Evolutionary conservation across 2,888 invertebrate genomes (phyloP), one percentile per base, ranked within the genome.

Genomic region (Criorhina ranunculi): DNA sequence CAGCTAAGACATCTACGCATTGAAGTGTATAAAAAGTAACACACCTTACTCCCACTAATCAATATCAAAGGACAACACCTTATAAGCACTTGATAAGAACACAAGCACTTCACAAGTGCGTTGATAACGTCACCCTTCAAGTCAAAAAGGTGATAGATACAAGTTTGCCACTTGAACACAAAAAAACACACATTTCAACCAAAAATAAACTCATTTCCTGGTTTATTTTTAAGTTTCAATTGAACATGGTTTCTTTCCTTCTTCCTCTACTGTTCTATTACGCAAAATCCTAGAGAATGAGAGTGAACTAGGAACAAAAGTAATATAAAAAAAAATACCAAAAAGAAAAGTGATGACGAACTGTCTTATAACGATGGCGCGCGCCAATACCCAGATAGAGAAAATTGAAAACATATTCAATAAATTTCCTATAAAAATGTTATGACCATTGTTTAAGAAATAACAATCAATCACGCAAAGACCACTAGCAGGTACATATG

Each of bases 281-380:
- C 79, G 79, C 83, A 83, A 75, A 83, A 79, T 83, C 83, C 53
- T 55, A 19, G 12, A 73, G 46, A 76, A 77, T 42, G 40, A 60
- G 64, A 59, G 33, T 42, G 51, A 57, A 51, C 11, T 33, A 7
- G 29, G 42, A 73, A 33, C 31, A 60, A 37, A 42, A 60, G 44
- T 29, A 29, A 60, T 42, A n/a, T n/a, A n/a, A n/a, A n/a, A n/a
- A n/a, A 72, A 75, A 82, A 46, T 19, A 76, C 42, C 64, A 77
- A 77, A 67, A 57, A 76, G 19, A 37, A 12, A 31, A 55, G 44
- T 15, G 37, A 42, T 37, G 72, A 49, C 37, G 44, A 42, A 33
- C 37, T 57, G 46, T 53, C 15, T 62, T 37, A 44, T 37, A 19
- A 77, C 33, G 59, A 73, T 82, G 73, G 67, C 66, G 83, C 79